Conservation (phyloP, 2,113 vertebrate species). For the Antechinus stuartii region DNA sequence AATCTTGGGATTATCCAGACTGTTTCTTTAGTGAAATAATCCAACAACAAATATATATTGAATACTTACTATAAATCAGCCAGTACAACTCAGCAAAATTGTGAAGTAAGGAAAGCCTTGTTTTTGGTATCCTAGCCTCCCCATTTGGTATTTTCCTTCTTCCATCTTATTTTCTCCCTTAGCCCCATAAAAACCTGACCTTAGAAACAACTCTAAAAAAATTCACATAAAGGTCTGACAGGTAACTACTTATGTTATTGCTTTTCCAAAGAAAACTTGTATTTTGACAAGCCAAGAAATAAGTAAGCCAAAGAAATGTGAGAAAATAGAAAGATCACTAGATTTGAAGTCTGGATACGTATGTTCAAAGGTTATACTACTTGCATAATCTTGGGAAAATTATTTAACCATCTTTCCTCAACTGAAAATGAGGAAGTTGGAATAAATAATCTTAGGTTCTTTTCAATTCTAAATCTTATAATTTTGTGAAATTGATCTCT, state of each 20-base stretch:
- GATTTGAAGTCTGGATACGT: neutral
- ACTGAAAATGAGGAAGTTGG: neutral
- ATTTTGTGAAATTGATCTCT: neutral
- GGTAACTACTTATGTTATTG: neutral
- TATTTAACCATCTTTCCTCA: neutral
- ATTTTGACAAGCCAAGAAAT: neutral
- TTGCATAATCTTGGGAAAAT: neutral
- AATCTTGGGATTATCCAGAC: neutral
- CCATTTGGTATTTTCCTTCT: neutral
- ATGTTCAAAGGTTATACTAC: neutral
- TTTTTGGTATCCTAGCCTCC: neutral
- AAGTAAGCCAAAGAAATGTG: neutral
- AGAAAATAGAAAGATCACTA: neutral
- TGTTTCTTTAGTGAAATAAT: neutral
- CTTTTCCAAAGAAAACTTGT: neutral
- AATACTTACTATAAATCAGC: neutral
- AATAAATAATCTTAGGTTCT: neutral
- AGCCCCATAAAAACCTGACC: neutral
- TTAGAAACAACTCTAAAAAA: neutral
- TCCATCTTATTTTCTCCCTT: neutral
- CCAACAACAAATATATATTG: neutral
- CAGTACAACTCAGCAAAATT: constrained; percentile 4
- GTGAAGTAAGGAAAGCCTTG: constrained; percentile 6
- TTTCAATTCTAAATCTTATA: neutral
- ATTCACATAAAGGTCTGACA: neutral